Percentiles rank a stretch among this genome's conserved stretches.
These are phyloP conservation scores for Dryas iulia DNA, from an alignment of 1,140 invertebrate species.

Conservation along the genomic window DNA sequence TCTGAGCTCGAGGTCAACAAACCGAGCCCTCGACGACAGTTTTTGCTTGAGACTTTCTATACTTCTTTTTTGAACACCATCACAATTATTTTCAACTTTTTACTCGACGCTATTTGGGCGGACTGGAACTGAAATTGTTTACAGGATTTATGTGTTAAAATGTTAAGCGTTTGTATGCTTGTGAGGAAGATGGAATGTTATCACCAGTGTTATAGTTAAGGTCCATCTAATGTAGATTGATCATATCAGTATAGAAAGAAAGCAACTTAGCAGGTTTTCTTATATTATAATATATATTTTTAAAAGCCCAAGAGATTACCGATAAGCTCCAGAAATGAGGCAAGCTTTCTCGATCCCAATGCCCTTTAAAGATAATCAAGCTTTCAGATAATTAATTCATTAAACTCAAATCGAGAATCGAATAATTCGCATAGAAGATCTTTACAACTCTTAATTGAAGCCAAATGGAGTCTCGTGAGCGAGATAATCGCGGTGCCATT, in stretches of 20 bases:
- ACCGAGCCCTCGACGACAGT: conserved; percentile 58
- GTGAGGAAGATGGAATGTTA: not conserved
- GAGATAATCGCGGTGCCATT: conserved; percentile 71
- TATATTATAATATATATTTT: not conserved
- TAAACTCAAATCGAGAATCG: conserved; percentile 69
- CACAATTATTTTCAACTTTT: conserved; percentile 75
- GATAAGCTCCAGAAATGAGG: conserved; percentile 25
- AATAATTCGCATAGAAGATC: conserved; percentile 74
- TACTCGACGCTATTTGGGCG: conserved; percentile 51
- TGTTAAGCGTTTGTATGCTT: conserved; percentile 44
- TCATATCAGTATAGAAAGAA: not conserved
- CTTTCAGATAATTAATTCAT: conserved; percentile 73
- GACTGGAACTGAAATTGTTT: conserved; percentile 56
- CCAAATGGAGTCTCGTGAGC: conserved; percentile 63
- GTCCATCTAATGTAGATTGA: not conserved
- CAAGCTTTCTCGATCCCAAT: conserved; percentile 39
- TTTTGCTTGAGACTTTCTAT: conserved; percentile 66
- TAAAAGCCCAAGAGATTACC: not conserved
- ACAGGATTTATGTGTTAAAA: conserved; percentile 64
- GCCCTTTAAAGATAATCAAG: conserved; percentile 61
- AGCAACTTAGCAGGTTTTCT: not conserved
- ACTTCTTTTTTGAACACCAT: conserved; percentile 66
- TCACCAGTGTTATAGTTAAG: not conserved
- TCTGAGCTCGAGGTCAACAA: conserved; percentile 57
- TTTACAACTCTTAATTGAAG: conserved; percentile 76